These are phyloP conservation scores for Batillaria attramentaria DNA, from an alignment of 1,140 invertebrate genomes.

Conservation along the genomic window DNA sequence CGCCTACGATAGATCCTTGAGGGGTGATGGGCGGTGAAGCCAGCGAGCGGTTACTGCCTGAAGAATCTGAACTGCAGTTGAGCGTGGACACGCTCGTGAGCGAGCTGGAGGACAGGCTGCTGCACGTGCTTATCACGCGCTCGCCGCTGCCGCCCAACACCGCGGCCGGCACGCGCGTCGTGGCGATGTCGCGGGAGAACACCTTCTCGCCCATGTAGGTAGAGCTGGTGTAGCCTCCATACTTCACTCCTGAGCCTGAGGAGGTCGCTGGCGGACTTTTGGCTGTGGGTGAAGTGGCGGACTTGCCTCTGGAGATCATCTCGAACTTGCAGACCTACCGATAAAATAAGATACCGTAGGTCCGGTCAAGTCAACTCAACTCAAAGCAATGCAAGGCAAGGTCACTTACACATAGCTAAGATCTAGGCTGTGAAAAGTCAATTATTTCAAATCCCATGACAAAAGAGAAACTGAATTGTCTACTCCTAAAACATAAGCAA, in stretches of 20 bases:
- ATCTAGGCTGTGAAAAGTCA: too few species aligned
- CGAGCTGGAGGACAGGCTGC: conserved; percentile 57
- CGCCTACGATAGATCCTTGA: neutral
- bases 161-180: conserved; percentile 63
- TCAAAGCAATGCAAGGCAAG: too few species aligned
- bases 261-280: conserved; percentile 32
- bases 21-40: conserved; percentile 21
- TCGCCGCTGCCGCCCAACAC: conserved; percentile 42
- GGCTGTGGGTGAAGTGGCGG: conserved; percentile 44
- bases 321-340: conserved; percentile 69
- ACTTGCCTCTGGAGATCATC: conserved; percentile 61
- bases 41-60: conserved; percentile 31
- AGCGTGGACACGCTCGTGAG: conserved; percentile 61
- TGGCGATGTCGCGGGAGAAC: conserved; percentile 68
- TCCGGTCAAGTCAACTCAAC: too few species aligned
- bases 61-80: conserved; percentile 53
- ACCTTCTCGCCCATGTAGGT: conserved; percentile 67
- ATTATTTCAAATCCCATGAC: too few species aligned
- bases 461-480: too few species aligned
- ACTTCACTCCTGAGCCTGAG: conserved; percentile 18
- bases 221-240: neutral
- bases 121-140: conserved; percentile 54
- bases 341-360: too few species aligned
- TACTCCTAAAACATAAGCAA: too few species aligned
- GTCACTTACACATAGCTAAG: too few species aligned